Conservation (phyloP, 23 tunicate species). For the Halocynthia roretzi region DNA sequence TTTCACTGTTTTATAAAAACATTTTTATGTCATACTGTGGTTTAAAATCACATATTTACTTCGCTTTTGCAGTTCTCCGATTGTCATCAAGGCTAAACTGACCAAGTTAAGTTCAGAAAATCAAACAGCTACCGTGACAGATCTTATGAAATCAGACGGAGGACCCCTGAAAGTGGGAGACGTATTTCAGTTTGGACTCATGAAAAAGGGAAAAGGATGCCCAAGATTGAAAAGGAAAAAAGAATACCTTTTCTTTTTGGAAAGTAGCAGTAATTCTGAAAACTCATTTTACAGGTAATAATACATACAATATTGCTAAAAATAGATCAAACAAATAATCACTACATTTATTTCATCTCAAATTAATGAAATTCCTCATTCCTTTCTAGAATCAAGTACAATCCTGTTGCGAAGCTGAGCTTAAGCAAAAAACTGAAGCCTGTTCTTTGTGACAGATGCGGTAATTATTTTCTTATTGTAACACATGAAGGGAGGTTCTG, state of each 20-base stretch:
- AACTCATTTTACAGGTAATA: constrained; percentile 13
- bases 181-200: constrained; percentile 8
- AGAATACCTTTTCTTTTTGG: constrained; percentile 15
- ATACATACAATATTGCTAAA: no score
- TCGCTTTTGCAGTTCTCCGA: constrained; percentile 5
- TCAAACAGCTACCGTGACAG: constrained; percentile 16
- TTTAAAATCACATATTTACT: not conserved
- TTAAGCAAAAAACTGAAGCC: constrained; percentile 13
- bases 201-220: constrained; percentile 21
- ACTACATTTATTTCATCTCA: no score
- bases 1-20: no score
- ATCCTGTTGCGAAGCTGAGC: constrained; percentile 16
- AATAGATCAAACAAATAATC: no score
- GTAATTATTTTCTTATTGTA: not conserved
- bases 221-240: constrained; percentile 6
- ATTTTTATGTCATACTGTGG: no score
- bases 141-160: not conserved
- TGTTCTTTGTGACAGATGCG: constrained; percentile 10
- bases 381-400: constrained; percentile 16
- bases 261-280: not conserved
- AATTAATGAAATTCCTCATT: no score
- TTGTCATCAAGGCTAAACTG: constrained; percentile 14
- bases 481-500: no score
- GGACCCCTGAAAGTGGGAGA: constrained; percentile 3
- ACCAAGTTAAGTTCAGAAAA: not conserved